Evolutionary conservation across 2,888 invertebrate genomes (phyloP), one percentile per base, ranked within the genome.

Genomic region (Odontomyia ornata): DNA sequence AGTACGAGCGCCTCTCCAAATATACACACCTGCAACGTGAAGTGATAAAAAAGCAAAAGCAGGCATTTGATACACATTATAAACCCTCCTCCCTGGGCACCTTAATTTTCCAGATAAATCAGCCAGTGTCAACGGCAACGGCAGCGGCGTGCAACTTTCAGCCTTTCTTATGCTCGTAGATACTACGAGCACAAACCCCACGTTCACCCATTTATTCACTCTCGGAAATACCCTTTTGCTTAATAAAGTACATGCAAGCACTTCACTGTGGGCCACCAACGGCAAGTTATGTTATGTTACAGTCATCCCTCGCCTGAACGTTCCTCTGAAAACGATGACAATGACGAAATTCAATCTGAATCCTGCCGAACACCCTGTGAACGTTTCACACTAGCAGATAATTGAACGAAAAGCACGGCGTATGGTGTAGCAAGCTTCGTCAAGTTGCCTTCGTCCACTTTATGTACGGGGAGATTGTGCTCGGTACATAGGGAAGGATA

Each of bases 281-380:
- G 27, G 36, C 69, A 69, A 36, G 65, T n/a, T n/a, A n/a, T n/a
- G n/a, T n/a, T n/a, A n/a, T 36, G 36, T 36, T 36, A 36, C 36
- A 36, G 36, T 36, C 36, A 36, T 5, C 36, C 36, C 36, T 9
- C 9, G 36, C 5, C 9, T n/a, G n/a, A 36, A 9, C 9, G 36
- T 36, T 5, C 36, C 36, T 36, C 9, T 36, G 36, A 73, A 60
- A 57, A 69, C 43, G 25, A 72, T 73, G 60, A 57, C 60, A 60
- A 73, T 75, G 71, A 76, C 72, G 77, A 78, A 77, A 77, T 77
- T 78, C 78, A 76, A 78, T 78, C 77, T 65, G 72, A 72, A 77
- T 75, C 77, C 67, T 46, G 75, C 57, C 18, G 60, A 78, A 28
- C 72, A 43, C 77, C 77, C 57, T 69, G 56, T 73, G 46, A 62